These are phyloP conservation scores for Phthorimaea operculella DNA, from an alignment of 1,140 invertebrate species.

Conservation along the genomic window DNA sequence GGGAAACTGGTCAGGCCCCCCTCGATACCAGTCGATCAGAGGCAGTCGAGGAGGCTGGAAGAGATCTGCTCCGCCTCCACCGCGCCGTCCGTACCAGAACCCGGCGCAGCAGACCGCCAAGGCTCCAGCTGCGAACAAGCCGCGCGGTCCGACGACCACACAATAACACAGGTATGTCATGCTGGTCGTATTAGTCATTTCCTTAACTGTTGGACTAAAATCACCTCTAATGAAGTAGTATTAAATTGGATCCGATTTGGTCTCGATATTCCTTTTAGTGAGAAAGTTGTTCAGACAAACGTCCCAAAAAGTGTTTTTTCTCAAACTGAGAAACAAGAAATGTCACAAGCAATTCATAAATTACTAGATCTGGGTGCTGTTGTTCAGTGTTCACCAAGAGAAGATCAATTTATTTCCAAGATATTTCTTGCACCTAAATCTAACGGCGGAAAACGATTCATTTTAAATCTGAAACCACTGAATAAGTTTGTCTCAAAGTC, in stretches of 20 bases:
- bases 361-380: conserved; percentile 2
- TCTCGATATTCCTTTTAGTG: background rate
- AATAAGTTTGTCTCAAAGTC: conserved; percentile 6
- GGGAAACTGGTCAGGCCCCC: conserved; percentile 4
- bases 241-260: conserved; percentile 6
- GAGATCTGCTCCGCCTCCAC: background rate
- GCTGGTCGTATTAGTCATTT: conserved; percentile 6
- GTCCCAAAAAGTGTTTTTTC: conserved; percentile 7
- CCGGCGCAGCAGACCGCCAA: background rate
- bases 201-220: background rate
- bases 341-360: conserved; percentile 5
- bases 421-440: conserved; percentile 5
- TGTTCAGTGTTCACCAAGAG: conserved; percentile 3
- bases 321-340: background rate
- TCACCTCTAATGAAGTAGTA: conserved; percentile 1
- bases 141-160: background rate
- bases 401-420: conserved; percentile 7
- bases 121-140: background rate
- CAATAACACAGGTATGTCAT: conserved; percentile 9
- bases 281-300: background rate
- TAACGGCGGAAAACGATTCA: conserved; percentile 7
- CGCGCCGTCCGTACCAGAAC: background rate
- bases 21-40: background rate
- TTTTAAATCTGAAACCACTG: conserved; percentile 8
- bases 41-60: background rate